Conservation (phyloP, 2,113 vertebrate species). For the Micronisus gabar region DNA sequence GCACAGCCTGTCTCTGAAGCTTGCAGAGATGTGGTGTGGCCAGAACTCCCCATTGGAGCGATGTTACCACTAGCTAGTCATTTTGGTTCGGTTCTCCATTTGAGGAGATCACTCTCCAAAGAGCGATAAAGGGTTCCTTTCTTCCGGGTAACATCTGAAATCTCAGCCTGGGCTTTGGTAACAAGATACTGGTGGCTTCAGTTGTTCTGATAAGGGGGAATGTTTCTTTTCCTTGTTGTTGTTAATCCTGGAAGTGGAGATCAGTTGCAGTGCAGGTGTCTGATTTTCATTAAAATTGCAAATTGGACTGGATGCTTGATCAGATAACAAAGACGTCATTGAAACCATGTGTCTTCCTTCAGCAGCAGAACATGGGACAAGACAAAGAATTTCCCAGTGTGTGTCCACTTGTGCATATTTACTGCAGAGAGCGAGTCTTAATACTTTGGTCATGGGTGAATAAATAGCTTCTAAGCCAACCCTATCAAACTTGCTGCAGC, state of each 20-base stretch:
- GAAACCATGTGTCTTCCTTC: constrained; percentile 74
- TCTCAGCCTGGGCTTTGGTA: constrained; percentile 76
- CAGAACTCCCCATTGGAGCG: constrained; percentile 50
- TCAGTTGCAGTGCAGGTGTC: constrained; percentile 87
- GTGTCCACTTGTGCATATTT: constrained; percentile 50
- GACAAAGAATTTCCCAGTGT: constrained; percentile 66
- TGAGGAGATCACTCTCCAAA: constrained; percentile 73
- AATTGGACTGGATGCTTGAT: constrained; percentile 81
- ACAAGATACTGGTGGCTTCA: constrained; percentile 68
- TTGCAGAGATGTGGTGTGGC: background rate
- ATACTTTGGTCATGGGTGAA: constrained; percentile 69
- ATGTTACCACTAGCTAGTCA: constrained; percentile 64
- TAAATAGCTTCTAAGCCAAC: constrained; percentile 68
- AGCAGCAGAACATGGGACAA: constrained; percentile 46
- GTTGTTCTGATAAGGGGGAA: constrained; percentile 68
- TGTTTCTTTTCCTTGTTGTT: constrained; percentile 46
- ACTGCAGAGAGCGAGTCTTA: constrained; percentile 10
- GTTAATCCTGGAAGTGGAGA: constrained; percentile 72
- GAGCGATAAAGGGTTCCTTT: constrained; percentile 79
- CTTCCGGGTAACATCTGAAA: constrained; percentile 76
- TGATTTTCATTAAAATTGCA: constrained; percentile 94
- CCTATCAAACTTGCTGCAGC: constrained; percentile 35
- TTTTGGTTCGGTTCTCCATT: constrained; percentile 67
- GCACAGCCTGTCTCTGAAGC: background rate
- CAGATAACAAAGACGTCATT: constrained; percentile 83